Evolutionary conservation across 2,113 vertebrate species (phyloP).

Genomic region (Periophthalmus modestus): DNA sequence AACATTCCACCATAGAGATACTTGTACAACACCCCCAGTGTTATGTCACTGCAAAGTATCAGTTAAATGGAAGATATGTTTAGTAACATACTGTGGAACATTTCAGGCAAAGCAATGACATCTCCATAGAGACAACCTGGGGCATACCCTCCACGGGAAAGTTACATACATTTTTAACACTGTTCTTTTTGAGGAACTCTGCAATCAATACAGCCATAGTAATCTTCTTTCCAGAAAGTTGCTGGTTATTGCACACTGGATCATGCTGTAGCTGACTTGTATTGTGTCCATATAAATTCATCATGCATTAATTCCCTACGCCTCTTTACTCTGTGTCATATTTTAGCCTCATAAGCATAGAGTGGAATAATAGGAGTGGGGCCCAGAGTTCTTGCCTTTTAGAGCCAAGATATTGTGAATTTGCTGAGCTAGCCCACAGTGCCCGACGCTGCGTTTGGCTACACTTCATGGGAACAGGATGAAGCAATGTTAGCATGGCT

Average conservation of each 20-base stretch:
- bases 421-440: conserved; percentile 68
- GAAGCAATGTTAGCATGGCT: conserved; percentile 31
- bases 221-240: not conserved
- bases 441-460: conserved; percentile 63
- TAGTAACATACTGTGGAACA: too few species aligned
- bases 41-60: too few species aligned
- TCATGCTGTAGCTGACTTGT: not conserved
- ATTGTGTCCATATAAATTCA: conserved; percentile 20
- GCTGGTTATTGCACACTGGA: not conserved
- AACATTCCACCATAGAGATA: too few species aligned
- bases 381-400: conserved; percentile 49
- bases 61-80: too few species aligned
- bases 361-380: conserved; percentile 37
- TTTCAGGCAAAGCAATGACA: too few species aligned
- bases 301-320: conserved; percentile 20
- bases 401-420: conserved; percentile 71
- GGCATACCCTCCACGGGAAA: too few species aligned
- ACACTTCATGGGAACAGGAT: conserved; percentile 62
- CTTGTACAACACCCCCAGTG: too few species aligned
- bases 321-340: conserved; percentile 10
- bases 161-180: not conserved
- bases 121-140: too few species aligned
- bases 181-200: not conserved
- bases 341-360: conserved; percentile 26
- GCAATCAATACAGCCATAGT: not conserved